Conservation (phyloP, 2,888 invertebrate genomes). For the Mactromeris polynyma region DNA sequence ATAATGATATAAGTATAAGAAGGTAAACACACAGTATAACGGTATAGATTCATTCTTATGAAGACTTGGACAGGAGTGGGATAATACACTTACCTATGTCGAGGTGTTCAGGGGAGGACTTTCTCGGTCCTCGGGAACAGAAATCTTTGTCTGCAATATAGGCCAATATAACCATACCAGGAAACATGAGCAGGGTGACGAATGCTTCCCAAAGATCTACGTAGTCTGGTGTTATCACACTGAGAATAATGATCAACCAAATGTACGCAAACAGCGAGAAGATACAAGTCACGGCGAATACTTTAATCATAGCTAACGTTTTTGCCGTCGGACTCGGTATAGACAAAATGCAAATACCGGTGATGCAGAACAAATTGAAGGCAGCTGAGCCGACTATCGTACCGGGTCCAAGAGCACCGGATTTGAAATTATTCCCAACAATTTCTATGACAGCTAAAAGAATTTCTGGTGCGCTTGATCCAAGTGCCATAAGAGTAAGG, state of each 20-base stretch:
- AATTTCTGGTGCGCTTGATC: conserved; percentile 89
- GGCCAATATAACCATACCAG: conserved; percentile 89
- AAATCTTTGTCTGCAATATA: conserved; percentile 89
- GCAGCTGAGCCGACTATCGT: conserved; percentile 90
- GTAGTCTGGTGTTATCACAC: conserved; percentile 86
- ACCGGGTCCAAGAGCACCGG: conserved; percentile 89
- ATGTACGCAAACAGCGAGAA: conserved; percentile 89
- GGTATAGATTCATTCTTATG: no score
- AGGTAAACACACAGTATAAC: no score
- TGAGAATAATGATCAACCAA: conserved; percentile 89
- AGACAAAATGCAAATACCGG: conserved; percentile 88
- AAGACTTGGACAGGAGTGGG: no score
- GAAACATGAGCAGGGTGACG: conserved; percentile 89
- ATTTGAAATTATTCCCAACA: conserved; percentile 85
- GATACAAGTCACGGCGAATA: conserved; percentile 87
- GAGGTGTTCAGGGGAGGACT: conserved; percentile 56
- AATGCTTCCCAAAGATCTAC: conserved; percentile 90
- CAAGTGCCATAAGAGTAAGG: conserved; percentile 89
- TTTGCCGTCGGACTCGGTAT: conserved; percentile 87
- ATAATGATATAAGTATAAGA: no score
- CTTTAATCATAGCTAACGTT: conserved; percentile 88
- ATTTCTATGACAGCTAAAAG: conserved; percentile 89
- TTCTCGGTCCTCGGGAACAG: conserved; percentile 58
- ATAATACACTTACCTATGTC: conserved; percentile 72
- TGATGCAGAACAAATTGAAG: conserved; percentile 89